phyloP scores from a whole-genome alignment of 2,113 vertebrate genomes.

The Cardinalis cardinalis region DNA sequence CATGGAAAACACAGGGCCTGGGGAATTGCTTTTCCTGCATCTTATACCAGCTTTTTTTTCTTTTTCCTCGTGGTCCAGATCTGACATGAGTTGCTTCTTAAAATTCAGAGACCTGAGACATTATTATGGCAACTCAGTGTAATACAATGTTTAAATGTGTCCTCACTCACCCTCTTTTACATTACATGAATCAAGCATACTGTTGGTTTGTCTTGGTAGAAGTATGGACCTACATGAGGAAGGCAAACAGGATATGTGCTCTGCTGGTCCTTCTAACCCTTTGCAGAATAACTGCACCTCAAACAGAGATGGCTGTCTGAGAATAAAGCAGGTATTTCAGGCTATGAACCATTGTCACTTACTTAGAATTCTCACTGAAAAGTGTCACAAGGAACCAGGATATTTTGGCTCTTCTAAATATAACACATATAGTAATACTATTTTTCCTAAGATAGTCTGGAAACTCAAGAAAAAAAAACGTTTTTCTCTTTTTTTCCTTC shows the following conservation, averaged over 20 bases:
- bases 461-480: neutral
- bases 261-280: neutral
- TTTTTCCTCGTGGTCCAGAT: neutral
- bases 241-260: neutral
- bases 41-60: neutral
- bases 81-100: rapidly evolving
- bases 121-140: neutral
- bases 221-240: neutral
- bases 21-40: neutral
- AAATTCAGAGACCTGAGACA: neutral
- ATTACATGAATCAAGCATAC: neutral
- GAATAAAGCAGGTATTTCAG: neutral
- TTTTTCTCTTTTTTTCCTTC: neutral
- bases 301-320: neutral
- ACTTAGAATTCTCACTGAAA: neutral
- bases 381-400: neutral
- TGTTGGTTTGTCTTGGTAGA: neutral
- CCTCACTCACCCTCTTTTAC: neutral
- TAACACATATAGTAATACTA: neutral
- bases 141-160: neutral
- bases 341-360: neutral
- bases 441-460: neutral
- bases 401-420: neutral
- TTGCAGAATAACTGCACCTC: neutral
- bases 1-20: neutral